These are phyloP conservation scores for Iselma pallidipennis DNA, from an alignment of 2,888 invertebrate genomes.

Conservation along the genomic window DNA sequence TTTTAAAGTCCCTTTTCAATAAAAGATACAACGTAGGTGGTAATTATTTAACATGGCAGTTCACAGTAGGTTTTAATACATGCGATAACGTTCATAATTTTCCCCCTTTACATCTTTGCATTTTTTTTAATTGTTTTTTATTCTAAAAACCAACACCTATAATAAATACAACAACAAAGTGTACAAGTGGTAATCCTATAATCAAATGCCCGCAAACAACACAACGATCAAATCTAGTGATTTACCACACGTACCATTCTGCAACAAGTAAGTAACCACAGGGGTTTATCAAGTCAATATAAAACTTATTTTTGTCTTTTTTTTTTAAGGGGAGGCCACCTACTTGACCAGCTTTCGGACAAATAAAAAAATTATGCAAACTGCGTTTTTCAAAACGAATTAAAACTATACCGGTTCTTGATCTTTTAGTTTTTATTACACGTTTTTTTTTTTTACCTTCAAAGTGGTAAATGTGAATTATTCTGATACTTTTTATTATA, in stretches of 20 bases:
- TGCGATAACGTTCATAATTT: slow-evolving; percentile 33
- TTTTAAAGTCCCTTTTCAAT: not conserved
- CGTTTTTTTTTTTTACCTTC: no score
- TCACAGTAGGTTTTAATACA: slow-evolving; percentile 29
- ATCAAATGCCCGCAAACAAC: slow-evolving; percentile 34
- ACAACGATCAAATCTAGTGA: slow-evolving; percentile 29
- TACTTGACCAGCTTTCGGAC: no score
- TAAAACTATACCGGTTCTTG: not conserved
- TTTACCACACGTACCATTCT: slow-evolving; percentile 39
- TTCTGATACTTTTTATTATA: slow-evolving; percentile 45
- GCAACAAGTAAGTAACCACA: slow-evolving; percentile 17
- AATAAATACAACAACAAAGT: slow-evolving; percentile 35
- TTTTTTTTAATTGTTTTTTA: slow-evolving; percentile 21
- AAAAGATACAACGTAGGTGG: slow-evolving; percentile 3
- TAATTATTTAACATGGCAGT: slow-evolving; percentile 24
- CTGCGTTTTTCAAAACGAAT: no score
- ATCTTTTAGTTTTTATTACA: no score
- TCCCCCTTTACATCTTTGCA: slow-evolving; percentile 19
- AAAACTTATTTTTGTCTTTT: no score
- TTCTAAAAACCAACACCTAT: slow-evolving; percentile 8
- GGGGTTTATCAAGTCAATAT: no score
- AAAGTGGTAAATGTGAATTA: no score
- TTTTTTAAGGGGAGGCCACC: no score
- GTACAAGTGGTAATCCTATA: slow-evolving; percentile 40
- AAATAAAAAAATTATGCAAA: not conserved